Percentiles rank a stretch among this genome's conserved stretches.
phyloP scores from a whole-genome alignment of 2,797 vertebrate genomes.

The Acrossocheilus fasciatus region DNA sequence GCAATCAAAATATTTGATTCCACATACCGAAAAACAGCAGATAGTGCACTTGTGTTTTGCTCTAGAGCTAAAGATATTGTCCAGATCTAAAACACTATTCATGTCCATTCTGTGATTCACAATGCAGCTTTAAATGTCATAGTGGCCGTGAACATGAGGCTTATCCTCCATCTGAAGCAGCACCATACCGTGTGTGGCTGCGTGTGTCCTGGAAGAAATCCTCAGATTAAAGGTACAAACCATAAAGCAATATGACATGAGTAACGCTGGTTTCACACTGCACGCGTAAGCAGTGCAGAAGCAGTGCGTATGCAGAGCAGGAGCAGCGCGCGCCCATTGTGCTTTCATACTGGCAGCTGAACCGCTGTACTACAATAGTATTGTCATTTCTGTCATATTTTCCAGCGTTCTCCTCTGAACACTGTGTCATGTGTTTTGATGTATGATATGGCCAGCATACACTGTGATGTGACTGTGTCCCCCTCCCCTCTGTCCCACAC shows the following conservation, averaged over 20 bases:
- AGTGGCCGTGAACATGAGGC: not conserved
- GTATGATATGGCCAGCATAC: no score
- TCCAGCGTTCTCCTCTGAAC: no score
- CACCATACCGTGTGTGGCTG: not conserved
- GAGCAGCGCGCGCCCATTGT: no score
- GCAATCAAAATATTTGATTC: not conserved
- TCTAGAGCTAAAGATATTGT: not conserved
- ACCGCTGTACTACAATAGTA: no score
- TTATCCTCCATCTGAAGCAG: not conserved
- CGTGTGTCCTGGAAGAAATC: not conserved
- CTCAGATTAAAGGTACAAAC: conserved; percentile 1
- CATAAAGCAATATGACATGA: not conserved
- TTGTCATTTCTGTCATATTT: no score
- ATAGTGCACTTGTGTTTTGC: not conserved
- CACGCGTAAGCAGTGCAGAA: no score
- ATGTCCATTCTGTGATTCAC: not conserved
- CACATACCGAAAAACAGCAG: not conserved
- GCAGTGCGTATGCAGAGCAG: no score
- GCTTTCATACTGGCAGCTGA: no score
- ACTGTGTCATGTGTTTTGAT: no score
- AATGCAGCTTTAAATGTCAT: not conserved
- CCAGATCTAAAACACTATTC: not conserved
- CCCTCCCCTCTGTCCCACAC: no score
- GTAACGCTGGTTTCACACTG: no score
- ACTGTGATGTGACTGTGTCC: no score